Evolutionary conservation across 2,113 vertebrate species (phyloP), one percentile per base, ranked within the genome.

Genomic region (Tenebrosternarchus preto): DNA sequence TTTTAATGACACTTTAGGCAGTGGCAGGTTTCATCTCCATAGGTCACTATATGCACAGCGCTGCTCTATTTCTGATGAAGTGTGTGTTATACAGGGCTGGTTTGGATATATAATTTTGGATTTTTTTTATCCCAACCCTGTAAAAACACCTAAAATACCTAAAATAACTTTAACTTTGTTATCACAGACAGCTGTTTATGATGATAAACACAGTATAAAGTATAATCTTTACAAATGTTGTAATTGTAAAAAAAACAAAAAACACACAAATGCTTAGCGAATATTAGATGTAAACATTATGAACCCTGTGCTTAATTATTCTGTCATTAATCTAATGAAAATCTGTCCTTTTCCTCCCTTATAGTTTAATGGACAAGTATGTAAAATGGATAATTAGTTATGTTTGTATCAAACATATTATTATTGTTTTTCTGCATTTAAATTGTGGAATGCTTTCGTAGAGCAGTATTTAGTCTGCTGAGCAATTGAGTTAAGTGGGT

Each of bases 401-500:
- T 67, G 31, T 67, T n/a, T 36, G 33, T 67, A n/a, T 36, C 29
- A 67, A 20, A 67, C 31, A 19, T 66, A 33, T 66, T 73, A 36
- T 80, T 50, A 31, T 67, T 67, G 20, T 70, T 67, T 57, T 74
- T 57, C 27, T 53, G 22, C 39, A 50, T 76, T 79, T 80, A 73
- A 64, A 57, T 36, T 29, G n/a, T 76, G 19, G 76, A 76, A 57
- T 55, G 43, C 57, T 50, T 60, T 73, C 33, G 36, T 53, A 33
- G 24, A 39, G 22, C 27, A 73, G 36, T 15, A 46, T 57, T 19
- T 77, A 73, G 43, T 25, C 73, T 36, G 46, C 78, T 60, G 73
- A 11, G 53, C 66, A 77, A 82, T 78, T 82, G 76, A 64, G 17
- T 80, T 63, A 71, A 80, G 80, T 85, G 80, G 80, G 20, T 56